Evolutionary conservation across 2,888 invertebrate species (phyloP), one percentile per base, ranked within the genome.

Genomic region (Drosophila stalkeri): DNA sequence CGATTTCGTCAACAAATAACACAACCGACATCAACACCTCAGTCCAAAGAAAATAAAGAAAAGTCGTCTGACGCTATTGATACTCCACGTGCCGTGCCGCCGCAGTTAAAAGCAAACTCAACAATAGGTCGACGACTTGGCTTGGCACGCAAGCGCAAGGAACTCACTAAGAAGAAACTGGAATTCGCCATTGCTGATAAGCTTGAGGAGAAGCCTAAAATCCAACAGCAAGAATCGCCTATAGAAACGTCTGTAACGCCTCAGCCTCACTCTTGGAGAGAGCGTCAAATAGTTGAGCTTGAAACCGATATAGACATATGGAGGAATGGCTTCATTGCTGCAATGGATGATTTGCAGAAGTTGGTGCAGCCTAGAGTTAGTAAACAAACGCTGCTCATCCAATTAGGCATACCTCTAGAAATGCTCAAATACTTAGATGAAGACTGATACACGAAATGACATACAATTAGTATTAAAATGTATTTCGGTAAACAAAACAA

Each of bases 401-500:
- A 80, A 7, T 81, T 92, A 4, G 67, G 82, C 2, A 86, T 92
- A 67, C 80, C 91, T 0, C 41, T 80, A 18, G 86, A 91, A 54
- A 91, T 92, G 91, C 52, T 91, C 3, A 77, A 82, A 14, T 89
- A 90, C 27, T 61, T 91, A 37, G 86, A 88, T 8, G 77, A 82
- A 56, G 81, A 89, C 65, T 87, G 72, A 73, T 23, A 11, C 11
- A 23, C n/a, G 14, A 35, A 20, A 20, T 16, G 14, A 35, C 20
- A 54, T 37, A 54, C 18, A 54, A 37, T 54, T 37, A 37, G 27
- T 14, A 59, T 23, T 54, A n/a, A 33, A 62, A 57, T 82, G 64
- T 81, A 82, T 82, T 88, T 74, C 41, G 44, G 23, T 52, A 66
- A 64, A 51, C 37, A 61, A 72, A 74, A 72, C 61, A 63, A 54